Evolutionary conservation across 2,888 invertebrate species (phyloP).

Genomic region (Trichopria drosophilae): DNA sequence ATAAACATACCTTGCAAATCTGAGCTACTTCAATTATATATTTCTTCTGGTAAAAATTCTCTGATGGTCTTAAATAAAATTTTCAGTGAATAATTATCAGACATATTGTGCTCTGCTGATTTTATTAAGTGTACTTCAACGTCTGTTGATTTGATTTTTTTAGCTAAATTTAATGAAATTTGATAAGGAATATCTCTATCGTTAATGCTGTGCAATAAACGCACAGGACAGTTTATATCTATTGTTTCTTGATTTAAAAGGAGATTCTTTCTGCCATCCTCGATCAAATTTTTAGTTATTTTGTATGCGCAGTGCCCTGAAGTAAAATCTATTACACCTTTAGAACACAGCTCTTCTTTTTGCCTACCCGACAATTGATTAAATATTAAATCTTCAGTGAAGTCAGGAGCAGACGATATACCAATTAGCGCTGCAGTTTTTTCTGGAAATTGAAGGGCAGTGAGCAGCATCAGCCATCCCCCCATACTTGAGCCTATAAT

Average conservation of each 20-base stretch:
- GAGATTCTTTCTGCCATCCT: conserved; percentile 18
- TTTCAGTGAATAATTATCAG: conserved; percentile 18
- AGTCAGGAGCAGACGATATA: conserved; percentile 17
- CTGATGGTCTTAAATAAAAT: conserved; percentile 20
- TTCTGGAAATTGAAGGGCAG: conserved; percentile 16
- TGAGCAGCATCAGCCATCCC: conserved; percentile 20
- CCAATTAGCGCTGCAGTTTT: conserved; percentile 17
- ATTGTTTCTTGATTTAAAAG: conserved; percentile 17
- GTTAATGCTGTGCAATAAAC: conserved; percentile 15
- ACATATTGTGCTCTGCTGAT: conserved; percentile 18
- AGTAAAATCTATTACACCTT: conserved; percentile 16
- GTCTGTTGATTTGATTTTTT: conserved; percentile 19
- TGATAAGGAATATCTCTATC: conserved; percentile 20
- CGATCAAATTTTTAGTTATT: conserved; percentile 19
- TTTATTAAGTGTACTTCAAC: conserved; percentile 12
- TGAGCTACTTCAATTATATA: conserved; percentile 20
- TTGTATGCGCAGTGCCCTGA: conserved; percentile 16
- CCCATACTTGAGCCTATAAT: conserved; percentile 22
- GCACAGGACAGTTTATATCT: conserved; percentile 20
- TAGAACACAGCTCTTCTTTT: conserved; percentile 18
- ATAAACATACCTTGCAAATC: conserved; percentile 18
- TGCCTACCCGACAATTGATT: conserved; percentile 16
- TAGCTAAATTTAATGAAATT: conserved; percentile 14
- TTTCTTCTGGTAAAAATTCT: conserved; percentile 16
- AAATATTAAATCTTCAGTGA: conserved; percentile 16